Evolutionary conservation across 1,140 invertebrate genomes (phyloP).

Genomic region (Epicauta chinensis): DNA sequence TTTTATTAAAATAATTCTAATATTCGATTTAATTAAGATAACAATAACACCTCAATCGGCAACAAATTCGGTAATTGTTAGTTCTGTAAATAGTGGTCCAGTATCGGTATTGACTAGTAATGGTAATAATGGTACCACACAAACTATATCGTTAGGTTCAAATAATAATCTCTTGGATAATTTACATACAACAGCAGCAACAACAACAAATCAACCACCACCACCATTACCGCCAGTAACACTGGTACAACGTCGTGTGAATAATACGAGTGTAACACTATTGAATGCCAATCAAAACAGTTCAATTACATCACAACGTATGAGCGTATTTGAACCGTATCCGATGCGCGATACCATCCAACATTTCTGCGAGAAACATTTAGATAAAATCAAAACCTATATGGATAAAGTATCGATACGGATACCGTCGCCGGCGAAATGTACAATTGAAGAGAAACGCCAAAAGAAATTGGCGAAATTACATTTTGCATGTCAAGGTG

Average conservation of each 20-base stretch:
- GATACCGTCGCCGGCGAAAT: conserved; percentile 84
- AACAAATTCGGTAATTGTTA: conserved; percentile 38
- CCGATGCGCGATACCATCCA: conserved; percentile 85
- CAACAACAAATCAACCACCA: conserved; percentile 7
- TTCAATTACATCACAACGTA: conserved; percentile 54
- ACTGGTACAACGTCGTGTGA: conserved; percentile 55
- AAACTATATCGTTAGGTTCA: conserved; percentile 36
- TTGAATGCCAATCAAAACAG: conserved; percentile 53
- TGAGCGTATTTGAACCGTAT: conserved; percentile 81
- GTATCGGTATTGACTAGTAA: conserved; percentile 36
- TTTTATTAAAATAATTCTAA: too few relatives aligned
- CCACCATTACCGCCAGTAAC: conserved; percentile 36
- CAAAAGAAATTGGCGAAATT: conserved; percentile 81
- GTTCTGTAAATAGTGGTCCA: conserved; percentile 37
- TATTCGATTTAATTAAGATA: too few relatives aligned
- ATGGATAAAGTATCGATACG: conserved; percentile 80
- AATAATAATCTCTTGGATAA: conserved; percentile 21
- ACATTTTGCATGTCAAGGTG: conserved; percentile 82
- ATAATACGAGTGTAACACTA: conserved; percentile 65
- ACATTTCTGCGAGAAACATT: conserved; percentile 90
- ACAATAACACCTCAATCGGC: conserved; percentile 16
- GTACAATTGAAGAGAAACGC: conserved; percentile 78
- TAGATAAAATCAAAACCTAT: conserved; percentile 83
- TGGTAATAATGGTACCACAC: conserved; percentile 25
- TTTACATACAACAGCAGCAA: conserved; percentile 34